Evolutionary conservation across 1,140 invertebrate genomes (phyloP), one percentile per base, ranked within the genome.

Genomic region (Charaxes varanes): DNA sequence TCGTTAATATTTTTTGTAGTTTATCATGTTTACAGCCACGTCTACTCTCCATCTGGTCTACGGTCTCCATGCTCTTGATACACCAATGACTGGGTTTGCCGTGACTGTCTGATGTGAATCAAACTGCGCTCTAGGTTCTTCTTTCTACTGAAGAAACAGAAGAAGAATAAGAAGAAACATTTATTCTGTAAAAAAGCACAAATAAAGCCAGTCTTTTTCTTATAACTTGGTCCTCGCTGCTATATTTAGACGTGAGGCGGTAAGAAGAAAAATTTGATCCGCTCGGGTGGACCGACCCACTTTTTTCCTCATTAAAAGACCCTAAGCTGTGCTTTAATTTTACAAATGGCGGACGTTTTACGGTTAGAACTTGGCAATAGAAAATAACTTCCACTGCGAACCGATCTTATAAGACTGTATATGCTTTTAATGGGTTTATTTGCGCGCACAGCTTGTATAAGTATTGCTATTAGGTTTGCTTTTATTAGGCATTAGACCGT

Each of bases 221-320:
- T 11, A 6, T 36, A 26, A 32, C 30, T 37, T 47, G 33, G 6
- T 15, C 12, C 26, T 10, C 15, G 10, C 35, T 4, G n/a, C 2
- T 36, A 22, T 53, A 37, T 62, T 51, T 43, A 53, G 47, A 50
- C 17, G 43, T 19, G 23, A 37, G 17, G 42, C 21, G 47, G 37
- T 37, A 53, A 53, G 59, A 21, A 30, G 28, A 58, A 55, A 55
- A 58, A 58, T 53, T 58, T 58, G 49, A 53, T 58, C 52, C 54
- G 52, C 49, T 43, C 35, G 24, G 51, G 27, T 51, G 51, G 43
- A 14, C 48, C 45, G 46, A 49, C 54, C 55, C 49, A 56, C 42
- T 58, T 62, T 58, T 51, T 52, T 45, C 44, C 50, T 59, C 54
- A 53, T 62, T 53, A 58, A 58, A 55, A 51, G 33, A 50, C 48